Evolutionary conservation across 2,113 vertebrate species (phyloP), one percentile per base, ranked within the genome.

Genomic region (Pseudorectes ferrugineus): DNA sequence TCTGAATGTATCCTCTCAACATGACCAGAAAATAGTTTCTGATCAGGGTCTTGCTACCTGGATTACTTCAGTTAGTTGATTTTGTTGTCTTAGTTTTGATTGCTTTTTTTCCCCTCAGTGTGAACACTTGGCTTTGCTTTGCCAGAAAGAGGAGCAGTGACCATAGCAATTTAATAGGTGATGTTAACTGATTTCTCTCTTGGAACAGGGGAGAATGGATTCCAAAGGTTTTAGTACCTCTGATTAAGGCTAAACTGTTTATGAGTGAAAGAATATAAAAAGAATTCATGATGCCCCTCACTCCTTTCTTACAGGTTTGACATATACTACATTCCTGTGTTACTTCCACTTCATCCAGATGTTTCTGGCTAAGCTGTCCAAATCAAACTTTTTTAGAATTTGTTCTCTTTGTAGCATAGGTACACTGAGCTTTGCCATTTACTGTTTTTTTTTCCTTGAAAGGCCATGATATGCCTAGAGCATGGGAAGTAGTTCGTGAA

Each of bases 31-130:
- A 51, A 33, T 28, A 35, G 6, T 63, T 92, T 78, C 76, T 86
- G 18, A 18, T 61, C 22, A 15, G 20, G 2, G 13, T 65, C 54
- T 73, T 89, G 20, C 8, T 62, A 11, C 35, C 24, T 62, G 19
- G 14, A 38, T 84, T 70, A 21, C 12, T 71, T 84, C 38, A 52
- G 23, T 25, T 70, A 65, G 12, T 23, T 66, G 23, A 74, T 71
- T 77, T 80, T 89, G 4, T 85, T 65, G 10, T 65, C 24, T 73
- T 84, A 57, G n/a, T 38, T 72, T 67, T 66, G 14, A 31, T 9
- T 51, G 15, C 4, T 3, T 33, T 40, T 29, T 1, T 1, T 0
- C 17, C 14, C 17, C 5, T 2, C 8, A 28, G 3, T 14, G 6
- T 40, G 22, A 67, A 72, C 65, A 14, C 6, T 61, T 45, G 25